A percentile compares a stretch with the other conserved stretches of the same genome.
Evolutionary conservation across 2,113 vertebrate species (phyloP).

Genomic region (Dinomys branickii): DNA sequence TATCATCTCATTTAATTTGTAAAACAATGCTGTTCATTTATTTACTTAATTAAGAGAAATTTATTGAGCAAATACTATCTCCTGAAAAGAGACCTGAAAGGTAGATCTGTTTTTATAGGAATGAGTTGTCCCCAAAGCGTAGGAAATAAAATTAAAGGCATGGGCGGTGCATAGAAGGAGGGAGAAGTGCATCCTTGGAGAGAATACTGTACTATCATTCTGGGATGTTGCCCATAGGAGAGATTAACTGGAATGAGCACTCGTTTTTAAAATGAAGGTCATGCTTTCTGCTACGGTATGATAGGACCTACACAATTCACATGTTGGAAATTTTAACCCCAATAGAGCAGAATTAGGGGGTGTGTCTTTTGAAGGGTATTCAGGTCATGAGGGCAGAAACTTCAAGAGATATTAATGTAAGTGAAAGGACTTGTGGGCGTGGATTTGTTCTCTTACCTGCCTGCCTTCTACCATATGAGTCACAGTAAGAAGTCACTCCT

Average conservation of each 20-base stretch:
- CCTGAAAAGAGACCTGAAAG: background rate
- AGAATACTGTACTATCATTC: background rate
- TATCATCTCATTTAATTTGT: background rate
- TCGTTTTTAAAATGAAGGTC: background rate
- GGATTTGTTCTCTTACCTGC: background rate
- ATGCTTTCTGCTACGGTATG: background rate
- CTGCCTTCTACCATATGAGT: background rate
- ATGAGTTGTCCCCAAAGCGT: background rate
- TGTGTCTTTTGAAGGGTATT: background rate
- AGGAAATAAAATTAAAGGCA: no score
- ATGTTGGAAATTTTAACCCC: no score
- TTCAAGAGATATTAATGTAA: background rate
- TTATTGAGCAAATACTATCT: background rate
- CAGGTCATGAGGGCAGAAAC: background rate
- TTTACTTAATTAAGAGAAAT: background rate
- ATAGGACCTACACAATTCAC: background rate
- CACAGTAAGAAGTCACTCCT: background rate
- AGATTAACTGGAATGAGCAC: background rate
- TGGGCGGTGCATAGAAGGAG: no score
- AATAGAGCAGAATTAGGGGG: background rate
- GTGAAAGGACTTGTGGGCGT: background rate
- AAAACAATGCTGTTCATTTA: background rate
- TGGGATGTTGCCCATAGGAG: background rate
- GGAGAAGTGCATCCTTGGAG: background rate
- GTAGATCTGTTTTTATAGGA: background rate